Evolutionary conservation across 2,113 vertebrate species (phyloP).

Genomic region (Stigmatopora nigra): DNA sequence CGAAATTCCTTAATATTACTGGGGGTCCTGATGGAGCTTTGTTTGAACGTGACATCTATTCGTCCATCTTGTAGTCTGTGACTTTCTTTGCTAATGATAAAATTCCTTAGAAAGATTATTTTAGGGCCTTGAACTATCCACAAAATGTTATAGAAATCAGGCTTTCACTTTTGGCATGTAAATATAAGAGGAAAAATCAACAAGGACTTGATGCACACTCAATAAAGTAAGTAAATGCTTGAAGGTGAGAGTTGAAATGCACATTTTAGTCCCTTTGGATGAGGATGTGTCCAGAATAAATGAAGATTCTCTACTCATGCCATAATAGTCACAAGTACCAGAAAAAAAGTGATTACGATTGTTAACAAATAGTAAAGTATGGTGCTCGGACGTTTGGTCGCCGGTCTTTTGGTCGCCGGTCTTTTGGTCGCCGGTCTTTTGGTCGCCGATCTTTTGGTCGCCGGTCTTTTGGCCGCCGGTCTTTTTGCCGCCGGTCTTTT

Average conservation of each 20-base stretch:
- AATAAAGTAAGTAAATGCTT: background rate
- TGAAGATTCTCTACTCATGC: background rate
- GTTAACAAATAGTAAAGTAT: background rate
- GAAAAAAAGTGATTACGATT: background rate
- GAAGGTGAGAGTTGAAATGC: background rate
- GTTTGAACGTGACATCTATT: background rate
- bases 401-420: no score
- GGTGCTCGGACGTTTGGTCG: no score
- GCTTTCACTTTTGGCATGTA: background rate
- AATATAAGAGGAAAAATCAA: background rate
- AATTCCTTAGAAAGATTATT: background rate
- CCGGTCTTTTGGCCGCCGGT: no score
- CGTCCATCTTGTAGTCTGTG: background rate
- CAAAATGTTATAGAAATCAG: no score
- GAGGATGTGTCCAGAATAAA: background rate
- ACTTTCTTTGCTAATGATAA: background rate
- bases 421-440: no score
- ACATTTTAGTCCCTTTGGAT: background rate
- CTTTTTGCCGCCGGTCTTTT: no score
- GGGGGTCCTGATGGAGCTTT: constrained; percentile 6
- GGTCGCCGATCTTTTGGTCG: no score
- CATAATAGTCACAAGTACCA: background rate
- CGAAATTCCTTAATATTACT: background rate
- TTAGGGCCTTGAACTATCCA: background rate
- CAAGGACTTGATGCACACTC: background rate